Evolutionary conservation across 2,113 vertebrate genomes (phyloP).

Genomic region (Brachypodius melanocephalos): DNA sequence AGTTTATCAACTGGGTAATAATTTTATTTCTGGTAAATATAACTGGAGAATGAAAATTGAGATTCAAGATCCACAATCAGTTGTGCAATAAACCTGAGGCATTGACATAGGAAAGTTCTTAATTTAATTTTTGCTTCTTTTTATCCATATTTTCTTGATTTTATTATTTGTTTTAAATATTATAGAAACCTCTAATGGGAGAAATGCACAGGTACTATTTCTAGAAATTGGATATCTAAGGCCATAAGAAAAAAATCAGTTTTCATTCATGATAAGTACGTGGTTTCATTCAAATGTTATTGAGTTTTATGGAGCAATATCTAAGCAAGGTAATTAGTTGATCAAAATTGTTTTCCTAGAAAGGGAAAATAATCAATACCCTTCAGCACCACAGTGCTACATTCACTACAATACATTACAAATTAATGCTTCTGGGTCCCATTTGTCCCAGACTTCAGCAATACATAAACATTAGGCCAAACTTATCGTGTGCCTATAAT

Average conservation of each 20-base stretch:
- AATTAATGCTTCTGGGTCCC: background rate
- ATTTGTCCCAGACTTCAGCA: background rate
- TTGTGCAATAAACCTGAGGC: background rate
- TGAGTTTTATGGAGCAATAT: slow-evolving; percentile 16
- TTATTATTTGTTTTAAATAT: background rate
- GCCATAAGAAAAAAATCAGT: background rate
- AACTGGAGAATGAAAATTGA: background rate
- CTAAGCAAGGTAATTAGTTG: background rate
- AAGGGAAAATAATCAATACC: slow-evolving; percentile 17
- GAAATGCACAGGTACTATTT: background rate
- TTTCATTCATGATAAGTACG: background rate
- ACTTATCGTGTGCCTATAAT: background rate
- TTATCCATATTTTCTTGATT: background rate
- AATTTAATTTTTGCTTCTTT: background rate
- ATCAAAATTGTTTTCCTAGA: background rate
- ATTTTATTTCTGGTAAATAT: background rate
- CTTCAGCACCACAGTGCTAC: background rate
- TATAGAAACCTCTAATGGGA: background rate
- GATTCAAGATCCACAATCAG: background rate
- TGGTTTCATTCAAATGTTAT: background rate
- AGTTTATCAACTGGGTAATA: background rate
- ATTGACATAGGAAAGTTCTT: background rate
- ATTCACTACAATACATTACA: background rate
- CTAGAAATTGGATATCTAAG: background rate
- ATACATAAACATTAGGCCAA: background rate